Conservation (phyloP, 2,113 vertebrate species). For the Puma concolor region DNA sequence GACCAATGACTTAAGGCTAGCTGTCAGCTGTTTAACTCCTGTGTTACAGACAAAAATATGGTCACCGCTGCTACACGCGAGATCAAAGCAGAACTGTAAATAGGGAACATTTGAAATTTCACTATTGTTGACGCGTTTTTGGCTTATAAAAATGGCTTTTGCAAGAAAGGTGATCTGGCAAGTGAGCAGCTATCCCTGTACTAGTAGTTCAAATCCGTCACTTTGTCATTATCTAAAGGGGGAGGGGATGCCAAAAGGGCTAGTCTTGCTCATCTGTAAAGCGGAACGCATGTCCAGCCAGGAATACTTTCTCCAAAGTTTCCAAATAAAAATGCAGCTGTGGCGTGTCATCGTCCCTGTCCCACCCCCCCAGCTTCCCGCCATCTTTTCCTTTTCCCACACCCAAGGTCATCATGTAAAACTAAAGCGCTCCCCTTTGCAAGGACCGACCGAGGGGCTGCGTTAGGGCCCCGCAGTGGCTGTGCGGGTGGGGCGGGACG, state of each 20-base stretch:
- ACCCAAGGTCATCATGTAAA: constrained; percentile 83
- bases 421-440: constrained; percentile 5
- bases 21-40: not conserved
- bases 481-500: not conserved
- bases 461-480: not conserved
- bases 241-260: not conserved
- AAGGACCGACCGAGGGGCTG: not conserved
- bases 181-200: not conserved
- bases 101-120: not conserved
- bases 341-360: constrained; percentile 60
- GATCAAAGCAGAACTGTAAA: not conserved
- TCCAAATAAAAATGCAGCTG: constrained; percentile 68
- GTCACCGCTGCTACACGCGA: not conserved
- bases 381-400: constrained; percentile 84
- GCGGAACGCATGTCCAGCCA: constrained; percentile 26
- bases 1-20: not conserved
- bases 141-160: constrained; percentile 46
- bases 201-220: not conserved
- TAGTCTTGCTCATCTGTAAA: not conserved
- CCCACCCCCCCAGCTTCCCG: constrained; percentile 71
- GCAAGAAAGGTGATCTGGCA: not conserved
- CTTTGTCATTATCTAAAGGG: not conserved
- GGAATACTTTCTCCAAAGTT: constrained; percentile 78
- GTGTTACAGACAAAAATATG: not conserved
- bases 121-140: not conserved